Conservation (phyloP, 2,888 invertebrate genomes). For the Podotricha telesiphe region DNA sequence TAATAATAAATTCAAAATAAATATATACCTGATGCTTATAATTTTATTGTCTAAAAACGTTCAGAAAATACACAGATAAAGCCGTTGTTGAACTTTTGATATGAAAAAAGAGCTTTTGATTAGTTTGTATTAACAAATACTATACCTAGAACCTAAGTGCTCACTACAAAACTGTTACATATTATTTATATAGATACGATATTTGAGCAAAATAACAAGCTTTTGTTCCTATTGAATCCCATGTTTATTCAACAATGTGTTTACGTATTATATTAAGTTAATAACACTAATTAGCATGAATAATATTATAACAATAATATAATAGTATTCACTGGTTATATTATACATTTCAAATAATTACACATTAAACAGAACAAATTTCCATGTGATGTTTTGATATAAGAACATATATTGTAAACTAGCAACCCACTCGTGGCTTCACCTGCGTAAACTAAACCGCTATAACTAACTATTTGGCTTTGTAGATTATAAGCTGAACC, state of each 20-base stretch:
- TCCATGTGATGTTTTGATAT: too few species aligned
- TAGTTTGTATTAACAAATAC: background rate
- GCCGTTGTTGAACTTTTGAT: background rate
- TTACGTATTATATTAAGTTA: slow-evolving; percentile 3
- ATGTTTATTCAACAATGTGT: background rate
- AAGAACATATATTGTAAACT: too few species aligned
- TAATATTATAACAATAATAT: background rate
- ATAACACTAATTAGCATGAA: background rate
- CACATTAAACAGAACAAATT: background rate
- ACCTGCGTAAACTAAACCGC: too few species aligned
- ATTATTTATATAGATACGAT: background rate
- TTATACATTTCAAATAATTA: background rate
- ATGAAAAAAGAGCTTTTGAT: background rate
- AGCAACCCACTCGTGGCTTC: too few species aligned
- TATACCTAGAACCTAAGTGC: background rate
- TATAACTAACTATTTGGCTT: too few species aligned
- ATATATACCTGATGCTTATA: too few species aligned
- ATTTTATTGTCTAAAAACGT: too few species aligned
- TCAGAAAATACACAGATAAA: too few species aligned
- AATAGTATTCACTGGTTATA: background rate
- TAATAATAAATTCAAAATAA: too few species aligned
- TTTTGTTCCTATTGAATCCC: background rate
- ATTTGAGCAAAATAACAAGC: background rate
- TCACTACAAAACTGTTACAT: background rate
- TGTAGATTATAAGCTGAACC: too few species aligned